Base-by-base conservation (phyloP, 2,113 vertebrate species). In the Melanostigma gelatinosum region DNA sequence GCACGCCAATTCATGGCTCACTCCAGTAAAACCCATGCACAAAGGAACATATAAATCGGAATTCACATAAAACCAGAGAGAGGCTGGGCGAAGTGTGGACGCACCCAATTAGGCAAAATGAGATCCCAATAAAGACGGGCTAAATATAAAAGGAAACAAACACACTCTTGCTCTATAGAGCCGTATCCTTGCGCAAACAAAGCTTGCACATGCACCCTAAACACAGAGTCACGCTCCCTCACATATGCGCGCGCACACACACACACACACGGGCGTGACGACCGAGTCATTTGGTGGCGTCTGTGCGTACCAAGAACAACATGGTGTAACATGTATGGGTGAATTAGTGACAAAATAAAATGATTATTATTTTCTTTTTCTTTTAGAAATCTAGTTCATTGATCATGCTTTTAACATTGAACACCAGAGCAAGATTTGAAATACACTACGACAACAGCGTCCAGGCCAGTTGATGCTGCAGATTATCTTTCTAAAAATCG, bases 51-150 rank as follows among this genome's bases (percentile, higher is more conserved):
- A 86, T 86, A 86, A 89, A 86, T 91, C 62, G 62, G 57, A 70
- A 34, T 89, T 85, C 87, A 79, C 86, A 90, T 90, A 90, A 91
- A 91, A 89, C 70, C 82, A 79, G 84, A 89, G 54, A 72, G 80
- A 79, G 91, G 81, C 72, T 80, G 79, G 77, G 79, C 79, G 60
- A 82, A 82, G 77, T 89, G 87, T 83, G 85, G 88, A 85, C 77
- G 63, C 77, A 40, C 86, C 81, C 88, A 92, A 85, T 91, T 88
- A 86, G 82, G 55, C 84, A 83, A 84, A 91, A 90, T 86, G 77
- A 79, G 80, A 87, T 90, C 48, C 82, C 86, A 85, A 85, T 91
- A 92, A 91, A 91, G 82, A 84, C 20, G 1, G 54, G 63, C 84
- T 89, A 87, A 86, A 81, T 89, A 87, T 90, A 84, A 88, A 81